These are phyloP conservation scores for Malurus melanocephalus DNA, from an alignment of 2,113 vertebrate genomes.

Conservation along the genomic window DNA sequence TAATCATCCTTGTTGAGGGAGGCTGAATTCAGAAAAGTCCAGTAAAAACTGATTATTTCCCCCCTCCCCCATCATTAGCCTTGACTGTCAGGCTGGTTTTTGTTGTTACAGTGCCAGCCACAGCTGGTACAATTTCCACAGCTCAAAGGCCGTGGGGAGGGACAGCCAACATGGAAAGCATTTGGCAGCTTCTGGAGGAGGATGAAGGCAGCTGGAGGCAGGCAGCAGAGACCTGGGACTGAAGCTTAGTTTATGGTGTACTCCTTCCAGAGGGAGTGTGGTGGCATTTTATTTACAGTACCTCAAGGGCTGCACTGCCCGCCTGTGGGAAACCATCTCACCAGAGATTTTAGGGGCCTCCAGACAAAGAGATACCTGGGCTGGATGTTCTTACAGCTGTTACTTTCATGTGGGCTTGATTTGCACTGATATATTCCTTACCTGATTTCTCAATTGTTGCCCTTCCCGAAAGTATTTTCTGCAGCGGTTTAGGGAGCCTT, in stretches of 20 bases:
- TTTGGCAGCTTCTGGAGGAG: not conserved
- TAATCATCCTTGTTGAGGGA: not conserved
- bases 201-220: not conserved
- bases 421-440: not conserved
- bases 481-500: not conserved
- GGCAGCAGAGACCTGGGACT: not conserved
- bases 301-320: not conserved
- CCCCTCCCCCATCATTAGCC: not conserved
- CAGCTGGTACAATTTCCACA: not conserved
- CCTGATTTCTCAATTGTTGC: not conserved
- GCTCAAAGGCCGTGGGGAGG: not conserved
- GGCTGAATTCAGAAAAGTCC: not conserved
- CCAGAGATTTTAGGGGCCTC: not conserved
- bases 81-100: not conserved
- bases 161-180: accelerated
- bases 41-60: not conserved
- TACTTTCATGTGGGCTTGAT: not conserved
- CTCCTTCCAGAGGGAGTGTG: not conserved
- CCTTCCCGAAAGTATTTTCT: not conserved
- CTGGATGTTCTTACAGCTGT: not conserved
- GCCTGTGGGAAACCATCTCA: not conserved
- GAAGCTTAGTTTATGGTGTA: not conserved
- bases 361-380: not conserved
- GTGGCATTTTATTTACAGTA: not conserved
- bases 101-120: not conserved